Evolutionary conservation across 2,113 vertebrate genomes (phyloP).

Genomic region (Pachycephala philippinensis): DNA sequence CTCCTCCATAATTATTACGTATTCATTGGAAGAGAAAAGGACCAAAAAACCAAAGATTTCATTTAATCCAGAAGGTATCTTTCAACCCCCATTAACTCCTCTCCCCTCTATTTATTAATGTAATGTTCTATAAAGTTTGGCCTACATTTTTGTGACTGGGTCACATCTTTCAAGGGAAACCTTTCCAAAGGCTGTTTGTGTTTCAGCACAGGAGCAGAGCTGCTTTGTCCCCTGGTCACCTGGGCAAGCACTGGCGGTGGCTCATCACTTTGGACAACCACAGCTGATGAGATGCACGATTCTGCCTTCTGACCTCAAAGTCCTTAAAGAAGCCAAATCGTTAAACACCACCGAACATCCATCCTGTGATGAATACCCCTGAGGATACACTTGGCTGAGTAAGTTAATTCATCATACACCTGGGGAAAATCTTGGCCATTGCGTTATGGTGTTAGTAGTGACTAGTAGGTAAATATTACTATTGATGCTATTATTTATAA

Average conservation of each 20-base stretch:
- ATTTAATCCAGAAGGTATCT: neutral
- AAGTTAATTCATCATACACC: neutral
- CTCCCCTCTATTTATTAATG: neutral
- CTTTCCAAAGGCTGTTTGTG: neutral
- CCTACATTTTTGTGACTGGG: neutral
- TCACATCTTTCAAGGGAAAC: neutral
- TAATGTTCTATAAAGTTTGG: neutral
- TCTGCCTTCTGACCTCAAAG: neutral
- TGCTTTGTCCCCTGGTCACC: rapidly evolving
- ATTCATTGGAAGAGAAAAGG: neutral
- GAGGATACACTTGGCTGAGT: rapidly evolving
- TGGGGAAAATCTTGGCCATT: rapidly evolving
- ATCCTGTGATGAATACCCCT: neutral
- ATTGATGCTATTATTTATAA: too few relatives aligned
- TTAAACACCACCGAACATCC: neutral
- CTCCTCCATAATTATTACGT: neutral
- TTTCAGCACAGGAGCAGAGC: neutral
- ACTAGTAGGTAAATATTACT: neutral
- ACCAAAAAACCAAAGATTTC: neutral
- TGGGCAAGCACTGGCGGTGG: rapidly evolving
- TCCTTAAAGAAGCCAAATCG: neutral
- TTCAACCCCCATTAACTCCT: neutral
- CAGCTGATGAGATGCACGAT: rapidly evolving
- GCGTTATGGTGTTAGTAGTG: rapidly evolving
- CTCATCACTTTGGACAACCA: neutral